Evolutionary conservation across 2,888 invertebrate species (phyloP), one percentile per base, ranked within the genome.

Genomic region (Drosophila ustulata): DNA sequence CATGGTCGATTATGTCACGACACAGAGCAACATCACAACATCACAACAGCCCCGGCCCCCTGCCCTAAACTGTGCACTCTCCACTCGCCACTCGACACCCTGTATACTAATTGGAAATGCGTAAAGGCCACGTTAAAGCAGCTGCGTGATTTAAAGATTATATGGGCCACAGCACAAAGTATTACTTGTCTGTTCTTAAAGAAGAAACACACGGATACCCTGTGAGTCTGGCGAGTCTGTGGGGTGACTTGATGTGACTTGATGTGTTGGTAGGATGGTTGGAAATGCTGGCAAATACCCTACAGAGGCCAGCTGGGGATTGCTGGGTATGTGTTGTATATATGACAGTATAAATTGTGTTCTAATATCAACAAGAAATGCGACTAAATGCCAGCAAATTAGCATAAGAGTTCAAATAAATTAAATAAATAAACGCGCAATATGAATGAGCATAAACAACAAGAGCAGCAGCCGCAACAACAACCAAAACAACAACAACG

Each of bases 1-100:
- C 37, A 65, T 66, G 55, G 32, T 30, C 53, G 80, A 73, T 82
- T 82, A 82, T 85, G 82, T 82, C 86, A 82, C 82, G 80, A 78
- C 77, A 62, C 63, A 58, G 45, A 39, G 41, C 18, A 7, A 13
- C 18, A 18, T 18, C 18, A 18, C 18, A 18, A 18, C 18, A 18
- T 18, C 18, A 18, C 18, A 18, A 18, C 18, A 18, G 18, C 18
- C 18, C 18, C 30, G 7, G 32, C 32, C 32, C 32, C 32, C 32
- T 37, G 37, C 37, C 37, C n/a, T 37, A 5, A 1, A 1, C 18
- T 18, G 18, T 18, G 18, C 18, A 18, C 18, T 18, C 18, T 18
- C 18, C 18, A 18, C 18, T 18, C 18, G 18, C 18, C 32, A 32
- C 9, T 8, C 32, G 25, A 37, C 34, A 34, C 34, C 51, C 34